Percentiles rank a stretch among this genome's conserved stretches.
These are phyloP conservation scores for Mus minutoides DNA, from an alignment of 2,797 vertebrate species.

Conservation along the genomic window DNA sequence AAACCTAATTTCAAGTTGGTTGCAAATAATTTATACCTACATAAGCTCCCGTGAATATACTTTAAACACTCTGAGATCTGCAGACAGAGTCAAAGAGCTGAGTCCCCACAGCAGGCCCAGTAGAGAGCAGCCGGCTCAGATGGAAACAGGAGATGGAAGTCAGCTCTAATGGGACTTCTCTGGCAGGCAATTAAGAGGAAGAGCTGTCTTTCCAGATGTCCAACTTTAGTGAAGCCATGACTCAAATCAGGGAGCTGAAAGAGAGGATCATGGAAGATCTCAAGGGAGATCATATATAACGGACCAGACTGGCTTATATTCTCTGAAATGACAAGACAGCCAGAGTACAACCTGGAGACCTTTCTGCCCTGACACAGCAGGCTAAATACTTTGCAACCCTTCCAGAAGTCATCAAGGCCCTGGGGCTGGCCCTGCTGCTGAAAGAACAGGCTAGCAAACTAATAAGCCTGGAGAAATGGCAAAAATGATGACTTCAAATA, in stretches of 20 bases:
- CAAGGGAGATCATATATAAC: slow-evolving; percentile 88
- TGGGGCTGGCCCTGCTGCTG: slow-evolving; percentile 86
- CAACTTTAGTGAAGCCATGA: slow-evolving; percentile 90
- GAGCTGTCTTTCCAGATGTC: slow-evolving; percentile 85
- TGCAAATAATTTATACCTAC: not conserved
- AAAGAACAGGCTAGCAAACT: slow-evolving; percentile 90
- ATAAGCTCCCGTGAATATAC: slow-evolving; percentile 97
- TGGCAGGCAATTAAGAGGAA: slow-evolving; percentile 82
- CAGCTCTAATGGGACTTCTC: slow-evolving; percentile 52
- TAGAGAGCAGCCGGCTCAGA: slow-evolving; percentile 82
- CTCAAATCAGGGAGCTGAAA: slow-evolving; percentile 90
- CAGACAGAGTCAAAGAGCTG: slow-evolving; percentile 97
- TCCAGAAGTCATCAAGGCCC: slow-evolving; percentile 84
- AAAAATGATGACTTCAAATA: slow-evolving; percentile 83
- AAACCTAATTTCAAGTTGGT: no score
- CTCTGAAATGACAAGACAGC: slow-evolving; percentile 88
- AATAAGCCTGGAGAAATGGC: slow-evolving; percentile 75
- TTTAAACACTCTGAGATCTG: slow-evolving; percentile 97
- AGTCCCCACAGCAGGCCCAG: slow-evolving; percentile 86
- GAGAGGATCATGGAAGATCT: slow-evolving; percentile 91
- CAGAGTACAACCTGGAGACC: slow-evolving; percentile 90
- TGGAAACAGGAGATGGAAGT: slow-evolving; percentile 84
- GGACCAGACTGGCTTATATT: slow-evolving; percentile 85
- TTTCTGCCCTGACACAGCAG: slow-evolving; percentile 83
- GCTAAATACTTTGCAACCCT: slow-evolving; percentile 79